These are phyloP conservation scores for Atrina japonica DNA, from an alignment of 2,888 invertebrate species.

Conservation along the genomic window DNA sequence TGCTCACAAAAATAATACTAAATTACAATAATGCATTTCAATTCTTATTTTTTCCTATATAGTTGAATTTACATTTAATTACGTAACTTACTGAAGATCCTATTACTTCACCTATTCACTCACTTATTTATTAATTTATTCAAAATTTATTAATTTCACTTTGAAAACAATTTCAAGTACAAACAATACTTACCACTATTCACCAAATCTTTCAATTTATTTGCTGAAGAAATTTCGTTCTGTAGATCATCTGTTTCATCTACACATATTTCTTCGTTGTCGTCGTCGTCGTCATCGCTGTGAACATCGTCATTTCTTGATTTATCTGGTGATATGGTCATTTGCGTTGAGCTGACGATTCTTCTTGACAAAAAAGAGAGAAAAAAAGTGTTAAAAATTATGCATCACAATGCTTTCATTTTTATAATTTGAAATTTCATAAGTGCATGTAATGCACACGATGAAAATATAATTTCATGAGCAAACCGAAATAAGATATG, in stretches of 20 bases:
- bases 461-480: no score
- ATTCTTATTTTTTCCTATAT: background rate
- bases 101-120: no score
- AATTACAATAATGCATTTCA: background rate
- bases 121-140: no score
- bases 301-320: constrained; percentile 50
- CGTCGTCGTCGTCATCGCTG: constrained; percentile 59
- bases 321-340: constrained; percentile 29
- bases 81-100: no score
- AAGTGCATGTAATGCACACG: no score
- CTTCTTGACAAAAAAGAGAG: constrained; percentile 14
- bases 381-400: no score
- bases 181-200: constrained; percentile 30
- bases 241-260: constrained; percentile 65
- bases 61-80: background rate
- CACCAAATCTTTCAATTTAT: constrained; percentile 37
- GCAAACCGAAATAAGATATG: no score
- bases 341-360: constrained; percentile 20
- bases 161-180: no score
- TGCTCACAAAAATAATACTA: background rate
- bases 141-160: no score
- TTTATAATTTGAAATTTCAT: no score
- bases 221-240: constrained; percentile 37
- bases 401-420: no score
- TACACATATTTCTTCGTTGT: constrained; percentile 70